phyloP scores from a whole-genome alignment of 2,113 vertebrate species.

The Acanthochromis polyacanthus region DNA sequence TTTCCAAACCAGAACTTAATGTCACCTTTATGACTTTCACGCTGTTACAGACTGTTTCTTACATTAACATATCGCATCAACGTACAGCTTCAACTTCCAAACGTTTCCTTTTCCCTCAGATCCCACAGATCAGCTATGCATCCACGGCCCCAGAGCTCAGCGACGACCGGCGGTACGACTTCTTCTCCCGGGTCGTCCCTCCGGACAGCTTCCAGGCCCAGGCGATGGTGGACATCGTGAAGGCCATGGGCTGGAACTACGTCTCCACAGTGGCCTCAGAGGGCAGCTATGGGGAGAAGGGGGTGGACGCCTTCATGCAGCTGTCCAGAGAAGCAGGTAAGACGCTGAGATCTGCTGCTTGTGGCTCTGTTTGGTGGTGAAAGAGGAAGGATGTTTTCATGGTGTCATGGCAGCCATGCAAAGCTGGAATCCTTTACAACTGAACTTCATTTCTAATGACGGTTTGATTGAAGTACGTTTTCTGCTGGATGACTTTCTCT shows the following conservation, averaged over 20 bases:
- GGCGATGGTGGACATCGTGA: constrained; percentile 79
- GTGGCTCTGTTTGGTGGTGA: no score
- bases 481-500: no score
- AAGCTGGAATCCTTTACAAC: no score
- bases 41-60: no score
- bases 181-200: constrained; percentile 78
- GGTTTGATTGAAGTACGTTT: no score
- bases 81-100: not conserved
- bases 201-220: constrained; percentile 79
- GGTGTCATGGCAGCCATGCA: no score
- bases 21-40: no score
- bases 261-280: constrained; percentile 77
- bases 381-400: no score
- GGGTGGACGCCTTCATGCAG: constrained; percentile 79
- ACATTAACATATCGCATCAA: no score
- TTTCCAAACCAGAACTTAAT: no score
- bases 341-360: not conserved
- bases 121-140: constrained; percentile 79
- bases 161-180: constrained; percentile 78
- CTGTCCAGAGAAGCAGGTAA: constrained; percentile 77
- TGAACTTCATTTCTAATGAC: no score
- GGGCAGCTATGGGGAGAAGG: constrained; percentile 78
- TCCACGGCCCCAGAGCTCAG: constrained; percentile 79
- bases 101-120: constrained; percentile 36
- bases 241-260: constrained; percentile 79